These are phyloP conservation scores for Diogma glabrata DNA, from an alignment of 2,888 invertebrate genomes.

Conservation along the genomic window DNA sequence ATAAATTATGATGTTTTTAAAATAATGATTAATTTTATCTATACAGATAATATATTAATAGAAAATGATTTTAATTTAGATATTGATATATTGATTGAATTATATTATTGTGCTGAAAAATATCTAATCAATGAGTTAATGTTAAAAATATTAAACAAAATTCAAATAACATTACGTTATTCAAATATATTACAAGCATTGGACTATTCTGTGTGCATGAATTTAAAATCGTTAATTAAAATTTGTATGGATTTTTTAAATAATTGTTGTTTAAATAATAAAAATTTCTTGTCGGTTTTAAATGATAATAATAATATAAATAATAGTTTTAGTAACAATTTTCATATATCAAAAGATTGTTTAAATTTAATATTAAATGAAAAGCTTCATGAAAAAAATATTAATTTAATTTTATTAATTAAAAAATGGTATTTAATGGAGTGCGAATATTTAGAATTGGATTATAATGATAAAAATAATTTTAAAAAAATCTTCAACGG, in stretches of 20 bases:
- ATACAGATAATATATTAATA: slow-evolving; percentile 23
- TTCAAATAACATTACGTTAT: slow-evolving; percentile 30
- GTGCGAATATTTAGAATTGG: slow-evolving; percentile 25
- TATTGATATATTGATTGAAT: slow-evolving; percentile 31
- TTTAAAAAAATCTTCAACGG: slow-evolving; percentile 1
- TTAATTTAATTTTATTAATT: slow-evolving; percentile 30
- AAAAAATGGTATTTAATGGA: slow-evolving; percentile 34
- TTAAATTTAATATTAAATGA: slow-evolving; percentile 28
- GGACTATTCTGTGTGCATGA: slow-evolving; percentile 31
- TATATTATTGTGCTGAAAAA: slow-evolving; percentile 35
- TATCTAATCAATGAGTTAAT: slow-evolving; percentile 31
- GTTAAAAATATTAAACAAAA: slow-evolving; percentile 25
- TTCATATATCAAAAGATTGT: slow-evolving; percentile 33
- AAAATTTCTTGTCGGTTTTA: slow-evolving; percentile 21
- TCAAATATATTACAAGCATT: slow-evolving; percentile 33
- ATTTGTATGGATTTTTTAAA: slow-evolving; percentile 30
- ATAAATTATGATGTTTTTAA: slow-evolving; percentile 35
- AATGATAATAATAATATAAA: slow-evolving; percentile 18
- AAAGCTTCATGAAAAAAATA: slow-evolving; percentile 24
- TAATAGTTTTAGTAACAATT: slow-evolving; percentile 26
- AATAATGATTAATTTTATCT: slow-evolving; percentile 32
- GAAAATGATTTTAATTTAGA: slow-evolving; percentile 6
- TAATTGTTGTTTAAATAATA: slow-evolving; percentile 28
- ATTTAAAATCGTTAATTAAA: slow-evolving; percentile 27
- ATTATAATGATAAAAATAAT: slow-evolving; percentile 22